Conservation (phyloP, 92 coral and sea anemone species). For the Paragorgia papillata region DNA sequence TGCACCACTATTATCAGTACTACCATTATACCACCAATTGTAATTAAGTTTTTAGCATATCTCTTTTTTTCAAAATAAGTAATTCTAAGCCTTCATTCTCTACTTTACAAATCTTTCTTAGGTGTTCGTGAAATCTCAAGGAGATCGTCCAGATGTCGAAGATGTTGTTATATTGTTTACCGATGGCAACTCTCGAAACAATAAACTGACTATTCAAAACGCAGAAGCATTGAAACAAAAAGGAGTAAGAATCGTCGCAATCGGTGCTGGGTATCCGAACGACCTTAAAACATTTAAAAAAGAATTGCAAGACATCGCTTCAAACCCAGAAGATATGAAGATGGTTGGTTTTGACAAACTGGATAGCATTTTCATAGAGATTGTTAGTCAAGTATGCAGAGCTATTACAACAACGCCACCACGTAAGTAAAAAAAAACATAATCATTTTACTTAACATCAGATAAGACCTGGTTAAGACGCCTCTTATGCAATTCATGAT, state of each 20-base stretch:
- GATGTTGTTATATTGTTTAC: constrained; percentile 23
- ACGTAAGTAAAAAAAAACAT: no score
- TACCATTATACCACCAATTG: no score
- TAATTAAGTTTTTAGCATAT: no score
- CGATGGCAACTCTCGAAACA: constrained; percentile 4
- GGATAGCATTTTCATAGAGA: background rate
- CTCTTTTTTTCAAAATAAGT: no score
- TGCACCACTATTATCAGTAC: no score
- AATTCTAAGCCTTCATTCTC: no score
- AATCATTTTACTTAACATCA: no score
- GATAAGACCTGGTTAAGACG: no score
- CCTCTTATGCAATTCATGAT: no score
- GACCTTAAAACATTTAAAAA: background rate
- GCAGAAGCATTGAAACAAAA: background rate
- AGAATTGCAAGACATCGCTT: constrained; percentile 20
- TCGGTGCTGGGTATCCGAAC: constrained; percentile 14
- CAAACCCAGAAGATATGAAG: constrained; percentile 22
- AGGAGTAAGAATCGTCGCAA: constrained; percentile 37
- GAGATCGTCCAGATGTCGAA: constrained; percentile 26
- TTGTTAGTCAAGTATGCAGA: constrained; percentile 26
- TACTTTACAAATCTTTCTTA: background rate
- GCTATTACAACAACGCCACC: constrained; percentile 14
- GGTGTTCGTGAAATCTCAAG: constrained; percentile 21
- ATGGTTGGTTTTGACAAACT: constrained; percentile 24
- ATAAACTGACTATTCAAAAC: background rate